phyloP scores from a whole-genome alignment of 2,113 vertebrate species.

The Myrmecobius fasciatus region DNA sequence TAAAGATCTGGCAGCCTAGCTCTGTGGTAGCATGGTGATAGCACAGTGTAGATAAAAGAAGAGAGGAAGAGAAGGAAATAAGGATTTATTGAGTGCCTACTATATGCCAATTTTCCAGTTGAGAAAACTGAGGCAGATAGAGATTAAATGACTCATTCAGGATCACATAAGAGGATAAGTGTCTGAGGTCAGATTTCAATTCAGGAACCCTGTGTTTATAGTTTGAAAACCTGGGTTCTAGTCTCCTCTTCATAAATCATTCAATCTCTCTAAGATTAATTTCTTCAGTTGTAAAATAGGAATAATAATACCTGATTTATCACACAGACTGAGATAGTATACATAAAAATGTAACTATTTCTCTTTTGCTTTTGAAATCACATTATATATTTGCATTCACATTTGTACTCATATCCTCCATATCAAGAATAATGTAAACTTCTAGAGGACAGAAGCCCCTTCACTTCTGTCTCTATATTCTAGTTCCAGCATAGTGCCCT shows the following conservation, averaged over 20 bases:
- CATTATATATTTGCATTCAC: not conserved
- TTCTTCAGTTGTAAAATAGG: not conserved
- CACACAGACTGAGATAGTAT: not conserved
- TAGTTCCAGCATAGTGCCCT: not conserved
- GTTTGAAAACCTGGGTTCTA: not conserved
- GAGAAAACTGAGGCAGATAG: not conserved
- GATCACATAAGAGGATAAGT: not conserved
- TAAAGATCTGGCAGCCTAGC: not conserved
- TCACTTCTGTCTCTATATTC: not conserved
- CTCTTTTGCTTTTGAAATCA: not conserved
- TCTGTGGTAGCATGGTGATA: not conserved
- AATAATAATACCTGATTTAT: not conserved
- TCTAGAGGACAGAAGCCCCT: not conserved
- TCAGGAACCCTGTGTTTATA: not conserved
- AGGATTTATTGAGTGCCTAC: not conserved
- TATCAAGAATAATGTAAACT: not conserved
- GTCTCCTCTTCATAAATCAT: not conserved
- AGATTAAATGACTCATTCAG: not conserved
- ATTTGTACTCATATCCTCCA: not conserved
- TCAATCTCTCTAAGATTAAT: not conserved
- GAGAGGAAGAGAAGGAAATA: not conserved
- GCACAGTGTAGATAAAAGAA: not conserved
- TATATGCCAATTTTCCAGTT: not conserved
- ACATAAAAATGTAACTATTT: not conserved
- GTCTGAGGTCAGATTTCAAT: not conserved